phyloP scores from a whole-genome alignment of 2,888 invertebrate genomes.

The Deroplatys truncata region DNA sequence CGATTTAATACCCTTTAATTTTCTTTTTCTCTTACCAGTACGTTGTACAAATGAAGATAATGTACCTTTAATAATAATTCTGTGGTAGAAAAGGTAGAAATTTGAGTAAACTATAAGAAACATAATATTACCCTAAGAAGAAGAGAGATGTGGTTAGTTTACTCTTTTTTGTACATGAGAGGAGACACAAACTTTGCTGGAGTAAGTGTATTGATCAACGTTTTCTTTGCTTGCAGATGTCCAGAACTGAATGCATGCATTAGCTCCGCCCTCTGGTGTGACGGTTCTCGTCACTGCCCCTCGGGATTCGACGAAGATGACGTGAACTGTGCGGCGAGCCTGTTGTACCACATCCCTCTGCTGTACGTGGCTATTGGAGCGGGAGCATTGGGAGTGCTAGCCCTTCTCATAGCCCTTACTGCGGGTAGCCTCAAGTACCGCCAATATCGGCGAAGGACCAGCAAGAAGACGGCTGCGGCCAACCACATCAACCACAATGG shows the following conservation, averaged over 20 bases:
- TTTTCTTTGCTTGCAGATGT: conserved; percentile 51
- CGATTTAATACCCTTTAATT: no score
- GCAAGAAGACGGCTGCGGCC: conserved; percentile 21
- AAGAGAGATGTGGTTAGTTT: no score
- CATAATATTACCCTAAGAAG: no score
- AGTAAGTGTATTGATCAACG: no score
- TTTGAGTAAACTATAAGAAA: no score
- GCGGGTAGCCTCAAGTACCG: conserved; percentile 46
- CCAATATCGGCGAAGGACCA: conserved; percentile 27
- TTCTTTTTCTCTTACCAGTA: no score
- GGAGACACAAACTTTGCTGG: no score
- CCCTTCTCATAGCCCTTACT: conserved; percentile 56
- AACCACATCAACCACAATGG: conserved; percentile 52
- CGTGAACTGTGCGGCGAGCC: conserved; percentile 59
- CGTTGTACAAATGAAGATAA: no score
- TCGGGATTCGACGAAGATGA: conserved; percentile 79
- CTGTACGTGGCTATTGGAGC: conserved; percentile 62
- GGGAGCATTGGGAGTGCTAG: conserved; percentile 57
- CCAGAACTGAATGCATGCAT: conserved; percentile 79
- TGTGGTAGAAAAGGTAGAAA: no score
- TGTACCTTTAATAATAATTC: no score
- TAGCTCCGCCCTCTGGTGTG: conserved; percentile 73
- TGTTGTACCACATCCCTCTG: conserved; percentile 62
- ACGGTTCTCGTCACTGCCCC: conserved; percentile 73
- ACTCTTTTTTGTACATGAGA: no score